Percentiles rank a stretch among this genome's conserved stretches.
Conservation (phyloP, 1,140 invertebrate species). For the Eumeta japonica region DNA sequence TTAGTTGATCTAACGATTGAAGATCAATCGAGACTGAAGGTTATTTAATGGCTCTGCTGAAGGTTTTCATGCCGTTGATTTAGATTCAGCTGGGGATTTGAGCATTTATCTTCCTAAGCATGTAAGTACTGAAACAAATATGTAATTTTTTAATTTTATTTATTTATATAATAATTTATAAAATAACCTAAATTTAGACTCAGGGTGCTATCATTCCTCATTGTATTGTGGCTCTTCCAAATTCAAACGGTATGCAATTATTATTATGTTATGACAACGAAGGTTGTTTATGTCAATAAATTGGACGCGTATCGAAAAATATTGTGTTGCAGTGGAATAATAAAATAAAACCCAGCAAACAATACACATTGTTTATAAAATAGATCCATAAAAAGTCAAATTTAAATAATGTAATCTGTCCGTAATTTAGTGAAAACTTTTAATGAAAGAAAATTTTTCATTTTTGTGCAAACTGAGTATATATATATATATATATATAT, state of each 20-base stretch:
- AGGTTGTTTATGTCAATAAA: conserved; percentile 98
- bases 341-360: no score
- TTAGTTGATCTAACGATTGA: conserved; percentile 99
- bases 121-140: conserved; percentile 62
- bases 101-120: conserved; percentile 98
- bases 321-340: conserved; percentile 72
- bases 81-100: conserved; percentile 95
- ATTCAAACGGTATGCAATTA: conserved; percentile 97
- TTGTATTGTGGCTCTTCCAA: conserved; percentile 97
- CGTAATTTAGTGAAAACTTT: no score
- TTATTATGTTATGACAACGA: conserved; percentile 99
- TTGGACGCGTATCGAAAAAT: conserved; percentile 88
- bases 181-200: conserved; percentile 66
- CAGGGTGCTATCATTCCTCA: conserved; percentile 95
- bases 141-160: conserved; percentile 4
- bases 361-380: no score
- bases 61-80: conserved; percentile 98
- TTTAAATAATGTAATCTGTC: no score
- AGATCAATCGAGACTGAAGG: conserved; percentile 96
- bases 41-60: conserved; percentile 97
- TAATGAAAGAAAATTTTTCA: no score
- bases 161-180: conserved; percentile 2
- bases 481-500: no score
- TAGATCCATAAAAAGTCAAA: no score
- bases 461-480: no score